Evolutionary conservation across 2,797 vertebrate species (phyloP).

Genomic region (Semaprochilodus insignis): DNA sequence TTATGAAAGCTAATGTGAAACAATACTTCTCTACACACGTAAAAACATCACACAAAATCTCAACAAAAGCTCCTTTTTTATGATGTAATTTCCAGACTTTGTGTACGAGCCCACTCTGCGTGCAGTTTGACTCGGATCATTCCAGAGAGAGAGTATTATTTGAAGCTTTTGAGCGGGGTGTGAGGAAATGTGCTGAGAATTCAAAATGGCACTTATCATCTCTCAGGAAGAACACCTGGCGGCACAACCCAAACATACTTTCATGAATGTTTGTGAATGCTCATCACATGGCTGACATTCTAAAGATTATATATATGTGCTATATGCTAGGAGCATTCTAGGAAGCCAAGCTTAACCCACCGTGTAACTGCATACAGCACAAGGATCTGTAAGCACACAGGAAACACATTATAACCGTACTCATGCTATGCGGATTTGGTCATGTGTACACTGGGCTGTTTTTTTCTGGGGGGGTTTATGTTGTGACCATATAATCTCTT

Average conservation of each 20-base stretch:
- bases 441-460: too few relatives aligned
- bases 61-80: not conserved
- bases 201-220: not conserved
- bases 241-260: not conserved
- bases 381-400: too few relatives aligned
- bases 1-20: not conserved
- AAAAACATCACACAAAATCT: not conserved
- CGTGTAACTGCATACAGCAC: too few relatives aligned
- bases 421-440: too few relatives aligned
- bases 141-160: slow-evolving; percentile 11
- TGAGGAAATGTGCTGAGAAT: slow-evolving; percentile 16
- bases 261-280: slow-evolving; percentile 22
- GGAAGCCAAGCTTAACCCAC: too few relatives aligned
- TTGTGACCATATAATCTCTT: too few relatives aligned
- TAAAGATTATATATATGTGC: slow-evolving; percentile 35
- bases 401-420: too few relatives aligned
- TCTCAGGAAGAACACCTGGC: not conserved
- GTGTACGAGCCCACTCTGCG: not conserved
- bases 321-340: not conserved
- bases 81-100: not conserved
- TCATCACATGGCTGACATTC: slow-evolving; percentile 65
- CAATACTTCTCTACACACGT: not conserved
- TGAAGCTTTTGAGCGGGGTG: slow-evolving; percentile 1
- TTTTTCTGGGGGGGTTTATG: too few relatives aligned
- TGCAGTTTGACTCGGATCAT: not conserved